phyloP scores from a whole-genome alignment of 1,140 invertebrate species.

The Triops longicaudatus region DNA sequence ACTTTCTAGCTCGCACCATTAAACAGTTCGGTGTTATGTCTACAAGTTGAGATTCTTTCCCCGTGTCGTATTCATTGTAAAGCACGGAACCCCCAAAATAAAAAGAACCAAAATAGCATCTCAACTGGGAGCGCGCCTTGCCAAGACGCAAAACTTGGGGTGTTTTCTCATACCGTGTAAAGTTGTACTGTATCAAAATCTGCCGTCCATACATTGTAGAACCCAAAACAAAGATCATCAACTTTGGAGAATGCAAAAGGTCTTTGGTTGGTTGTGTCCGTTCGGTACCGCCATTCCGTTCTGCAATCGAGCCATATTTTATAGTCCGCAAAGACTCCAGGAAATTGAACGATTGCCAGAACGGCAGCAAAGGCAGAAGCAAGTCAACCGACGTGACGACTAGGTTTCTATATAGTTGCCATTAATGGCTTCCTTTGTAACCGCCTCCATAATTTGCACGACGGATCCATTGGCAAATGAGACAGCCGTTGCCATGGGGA shows the following conservation, averaged over 20 bases:
- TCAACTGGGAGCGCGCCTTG: not conserved
- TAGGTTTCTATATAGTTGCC: not conserved
- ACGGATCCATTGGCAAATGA: not conserved
- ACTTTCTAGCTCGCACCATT: no score
- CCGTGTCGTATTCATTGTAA: not conserved
- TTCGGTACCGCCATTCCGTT: not conserved
- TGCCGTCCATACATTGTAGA: not conserved
- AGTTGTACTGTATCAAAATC: not conserved
- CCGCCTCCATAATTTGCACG: slow-evolving; percentile 10
- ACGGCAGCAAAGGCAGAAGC: not conserved
- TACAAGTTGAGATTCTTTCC: not conserved
- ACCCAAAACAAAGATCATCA: not conserved
- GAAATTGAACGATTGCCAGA: not conserved
- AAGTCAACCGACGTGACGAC: not conserved
- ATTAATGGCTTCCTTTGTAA: slow-evolving; percentile 4
- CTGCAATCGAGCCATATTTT: not conserved
- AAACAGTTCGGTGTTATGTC: not conserved
- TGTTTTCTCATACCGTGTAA: not conserved
- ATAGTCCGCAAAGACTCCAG: not conserved
- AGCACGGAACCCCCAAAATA: not conserved
- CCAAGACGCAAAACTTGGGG: not conserved
- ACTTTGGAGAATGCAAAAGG: not conserved
- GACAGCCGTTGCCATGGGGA: not conserved
- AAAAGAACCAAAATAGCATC: not conserved
- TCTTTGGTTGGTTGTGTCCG: not conserved